These are phyloP conservation scores for Anneissia japonica DNA, from an alignment of 35 echinoderm and acorn worm species.

Conservation along the genomic window DNA sequence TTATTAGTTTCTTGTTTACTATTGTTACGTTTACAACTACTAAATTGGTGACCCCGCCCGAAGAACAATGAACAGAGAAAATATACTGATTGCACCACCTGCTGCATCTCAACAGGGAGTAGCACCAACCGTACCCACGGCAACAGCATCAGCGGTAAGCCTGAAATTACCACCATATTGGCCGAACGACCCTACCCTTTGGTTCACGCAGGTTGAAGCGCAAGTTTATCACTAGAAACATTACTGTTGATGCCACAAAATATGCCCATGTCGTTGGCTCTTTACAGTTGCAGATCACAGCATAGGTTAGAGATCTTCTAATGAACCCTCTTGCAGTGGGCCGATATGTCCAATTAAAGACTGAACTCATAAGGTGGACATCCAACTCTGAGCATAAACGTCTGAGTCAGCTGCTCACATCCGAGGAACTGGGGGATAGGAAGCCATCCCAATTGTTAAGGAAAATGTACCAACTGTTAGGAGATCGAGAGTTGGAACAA, in stretches of 20 bases:
- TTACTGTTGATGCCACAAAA: slow-evolving; percentile 29
- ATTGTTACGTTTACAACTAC: not conserved
- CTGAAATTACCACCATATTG: slow-evolving; percentile 50
- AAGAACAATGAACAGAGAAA: no score
- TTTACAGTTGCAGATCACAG: slow-evolving; percentile 26
- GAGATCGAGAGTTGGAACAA: slow-evolving; percentile 22
- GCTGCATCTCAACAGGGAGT: no score
- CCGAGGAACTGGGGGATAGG: slow-evolving; percentile 36
- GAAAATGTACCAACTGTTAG: slow-evolving; percentile 31
- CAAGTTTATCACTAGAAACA: slow-evolving; percentile 27
- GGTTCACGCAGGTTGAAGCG: slow-evolving; percentile 57
- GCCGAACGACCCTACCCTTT: slow-evolving; percentile 32
- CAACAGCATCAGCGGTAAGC: slow-evolving; percentile 1
- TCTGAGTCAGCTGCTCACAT: slow-evolving; percentile 24
- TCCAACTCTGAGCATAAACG: slow-evolving; percentile 25
- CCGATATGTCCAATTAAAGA: slow-evolving; percentile 16
- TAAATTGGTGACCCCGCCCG: not conserved
- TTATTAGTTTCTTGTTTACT: not conserved
- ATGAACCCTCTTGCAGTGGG: not conserved
- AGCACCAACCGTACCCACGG: no score
- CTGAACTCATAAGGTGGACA: slow-evolving; percentile 14
- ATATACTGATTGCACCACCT: no score
- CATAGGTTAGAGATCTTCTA: slow-evolving; percentile 37
- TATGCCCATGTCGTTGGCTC: slow-evolving; percentile 39
- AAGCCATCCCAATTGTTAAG: slow-evolving; percentile 41